phyloP scores from a whole-genome alignment of 2,113 vertebrate genomes.

The Siphamia tubifer region DNA sequence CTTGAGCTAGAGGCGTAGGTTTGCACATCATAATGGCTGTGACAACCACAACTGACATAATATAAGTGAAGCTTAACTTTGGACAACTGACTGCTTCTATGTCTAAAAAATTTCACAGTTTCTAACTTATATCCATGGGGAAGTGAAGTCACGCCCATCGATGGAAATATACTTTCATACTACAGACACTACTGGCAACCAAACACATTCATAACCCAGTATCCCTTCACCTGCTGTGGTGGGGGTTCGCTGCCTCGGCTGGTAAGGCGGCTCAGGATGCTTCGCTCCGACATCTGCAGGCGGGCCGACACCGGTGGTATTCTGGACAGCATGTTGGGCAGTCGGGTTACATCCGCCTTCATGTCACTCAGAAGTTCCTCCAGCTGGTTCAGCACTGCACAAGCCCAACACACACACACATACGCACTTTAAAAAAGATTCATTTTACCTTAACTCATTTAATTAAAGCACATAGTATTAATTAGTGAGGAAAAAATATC shows the following conservation, averaged over 20 bases:
- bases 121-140: too few species aligned
- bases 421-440: not conserved
- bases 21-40: too few species aligned
- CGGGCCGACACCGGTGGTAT: constrained; percentile 94
- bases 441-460: not conserved
- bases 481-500: not conserved
- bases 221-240: constrained; percentile 90
- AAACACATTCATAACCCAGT: too few species aligned
- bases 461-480: not conserved
- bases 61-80: too few species aligned
- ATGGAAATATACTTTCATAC: too few species aligned
- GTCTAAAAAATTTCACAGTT: too few species aligned
- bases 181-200: too few species aligned
- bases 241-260: constrained; percentile 89
- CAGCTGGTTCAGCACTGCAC: constrained; percentile 93
- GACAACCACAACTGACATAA: too few species aligned
- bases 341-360: constrained; percentile 95
- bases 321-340: constrained; percentile 96
- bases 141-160: too few species aligned
- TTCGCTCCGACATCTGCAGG: constrained; percentile 96
- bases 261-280: constrained; percentile 95
- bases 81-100: too few species aligned
- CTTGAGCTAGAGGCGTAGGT: too few species aligned
- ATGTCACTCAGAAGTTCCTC: constrained; percentile 98
- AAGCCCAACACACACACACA: not conserved